These are phyloP conservation scores for Toxostoma redivivum DNA, from an alignment of 2,113 vertebrate species.

Conservation along the genomic window DNA sequence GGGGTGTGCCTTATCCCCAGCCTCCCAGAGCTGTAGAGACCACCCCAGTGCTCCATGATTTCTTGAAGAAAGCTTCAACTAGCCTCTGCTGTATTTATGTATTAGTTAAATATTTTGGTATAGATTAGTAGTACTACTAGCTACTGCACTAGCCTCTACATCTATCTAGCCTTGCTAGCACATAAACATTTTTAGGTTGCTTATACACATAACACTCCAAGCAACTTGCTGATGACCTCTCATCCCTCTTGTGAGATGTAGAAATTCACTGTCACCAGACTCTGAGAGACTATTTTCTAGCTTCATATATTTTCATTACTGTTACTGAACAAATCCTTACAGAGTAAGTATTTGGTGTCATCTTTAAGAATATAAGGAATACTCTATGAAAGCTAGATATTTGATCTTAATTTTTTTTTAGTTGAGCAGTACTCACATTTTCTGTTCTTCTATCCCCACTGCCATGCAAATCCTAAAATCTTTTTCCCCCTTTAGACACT, in stretches of 20 bases:
- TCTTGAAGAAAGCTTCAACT: neutral
- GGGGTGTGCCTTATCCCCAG: accelerated
- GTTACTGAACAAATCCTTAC: neutral
- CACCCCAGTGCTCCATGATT: neutral
- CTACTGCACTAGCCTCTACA: neutral
- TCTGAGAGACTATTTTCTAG: neutral
- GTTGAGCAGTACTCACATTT: neutral
- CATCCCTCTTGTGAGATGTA: neutral
- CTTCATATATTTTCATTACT: neutral
- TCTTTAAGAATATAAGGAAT: neutral
- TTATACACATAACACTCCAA: neutral
- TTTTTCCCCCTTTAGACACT: neutral
- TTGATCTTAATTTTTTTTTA: neutral
- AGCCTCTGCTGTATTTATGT: neutral
- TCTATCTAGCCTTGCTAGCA: neutral
- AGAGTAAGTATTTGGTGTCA: neutral
- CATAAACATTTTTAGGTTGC: neutral
- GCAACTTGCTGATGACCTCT: neutral
- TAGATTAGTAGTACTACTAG: neutral
- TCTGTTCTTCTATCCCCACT: neutral
- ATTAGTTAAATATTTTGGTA: neutral
- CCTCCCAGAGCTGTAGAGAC: accelerated
- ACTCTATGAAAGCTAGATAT: neutral
- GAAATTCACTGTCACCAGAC: neutral
- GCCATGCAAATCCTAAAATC: neutral